Conservation (phyloP, 2,888 invertebrate genomes). For the Neria commutata region DNA sequence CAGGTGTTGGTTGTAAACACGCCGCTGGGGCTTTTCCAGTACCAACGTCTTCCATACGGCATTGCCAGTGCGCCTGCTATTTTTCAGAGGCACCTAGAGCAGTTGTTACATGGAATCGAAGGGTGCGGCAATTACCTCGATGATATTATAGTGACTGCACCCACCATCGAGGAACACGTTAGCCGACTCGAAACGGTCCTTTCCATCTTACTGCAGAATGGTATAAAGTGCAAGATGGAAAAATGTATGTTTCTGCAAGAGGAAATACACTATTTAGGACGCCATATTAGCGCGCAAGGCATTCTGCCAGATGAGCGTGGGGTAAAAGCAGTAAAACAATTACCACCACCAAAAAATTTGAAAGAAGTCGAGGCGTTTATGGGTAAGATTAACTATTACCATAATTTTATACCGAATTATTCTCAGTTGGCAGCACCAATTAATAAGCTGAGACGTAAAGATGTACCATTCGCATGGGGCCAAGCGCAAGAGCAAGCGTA, state of each 20-base stretch:
- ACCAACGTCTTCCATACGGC: constrained; percentile 52
- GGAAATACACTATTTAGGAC: constrained; percentile 44
- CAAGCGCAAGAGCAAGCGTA: constrained; percentile 33
- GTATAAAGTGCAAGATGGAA: constrained; percentile 34
- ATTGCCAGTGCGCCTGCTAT: constrained; percentile 50
- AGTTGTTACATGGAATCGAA: constrained; percentile 41
- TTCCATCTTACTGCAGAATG: constrained; percentile 30
- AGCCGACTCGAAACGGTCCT: constrained; percentile 35
- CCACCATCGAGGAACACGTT: constrained; percentile 36
- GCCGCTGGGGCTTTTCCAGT: constrained; percentile 48
- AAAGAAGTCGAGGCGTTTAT: constrained; percentile 40
- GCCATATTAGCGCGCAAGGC: constrained; percentile 29
- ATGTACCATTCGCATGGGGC: constrained; percentile 34
- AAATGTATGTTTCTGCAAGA: constrained; percentile 51
- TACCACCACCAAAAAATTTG: constrained; percentile 28
- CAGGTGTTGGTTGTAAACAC: constrained; percentile 48
- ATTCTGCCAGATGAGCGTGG: constrained; percentile 37
- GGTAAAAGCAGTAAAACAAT: constrained; percentile 42
- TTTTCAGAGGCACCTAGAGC: constrained; percentile 48
- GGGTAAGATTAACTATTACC: constrained; percentile 48
- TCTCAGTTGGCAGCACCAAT: constrained; percentile 35
- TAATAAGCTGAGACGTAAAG: constrained; percentile 33
- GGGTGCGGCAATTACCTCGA: constrained; percentile 46
- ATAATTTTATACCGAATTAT: constrained; percentile 24
- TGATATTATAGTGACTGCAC: constrained; percentile 43